A percentile compares a stretch with the other conserved stretches of the same genome.
phyloP scores from a whole-genome alignment of 2,888 invertebrate genomes.

The Cryptus viduatorius region DNA sequence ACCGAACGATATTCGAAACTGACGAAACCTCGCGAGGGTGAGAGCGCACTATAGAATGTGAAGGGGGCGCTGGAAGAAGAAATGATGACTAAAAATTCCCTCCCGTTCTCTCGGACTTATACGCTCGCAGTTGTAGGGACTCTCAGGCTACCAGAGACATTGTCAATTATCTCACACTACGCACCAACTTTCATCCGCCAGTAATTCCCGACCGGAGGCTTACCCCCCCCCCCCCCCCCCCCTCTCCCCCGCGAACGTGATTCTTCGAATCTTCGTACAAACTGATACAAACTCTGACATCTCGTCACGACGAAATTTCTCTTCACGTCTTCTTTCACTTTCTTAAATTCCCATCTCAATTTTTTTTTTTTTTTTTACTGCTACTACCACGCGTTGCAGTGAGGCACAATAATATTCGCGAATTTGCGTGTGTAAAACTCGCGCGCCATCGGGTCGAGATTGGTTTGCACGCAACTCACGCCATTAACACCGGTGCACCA shows the following conservation, averaged over 20 bases:
- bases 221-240: not conserved
- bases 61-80: slow-evolving; percentile 44
- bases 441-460: not conserved
- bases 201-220: slow-evolving; percentile 9
- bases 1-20: slow-evolving; percentile 17
- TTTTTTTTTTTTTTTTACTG: not conserved
- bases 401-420: not conserved
- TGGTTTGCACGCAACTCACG: slow-evolving; percentile 1
- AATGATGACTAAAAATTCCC: slow-evolving; percentile 47
- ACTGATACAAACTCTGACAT: not conserved
- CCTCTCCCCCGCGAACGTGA: not conserved
- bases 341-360: slow-evolving; percentile 11
- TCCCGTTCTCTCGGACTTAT: not conserved
- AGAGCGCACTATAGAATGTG: not conserved
- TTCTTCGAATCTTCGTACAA: slow-evolving; percentile 15
- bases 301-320: not conserved
- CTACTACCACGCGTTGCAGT: not conserved
- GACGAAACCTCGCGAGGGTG: slow-evolving; percentile 39
- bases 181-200: not conserved
- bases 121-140: not conserved
- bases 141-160: slow-evolving; percentile 26
- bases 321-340: not conserved
- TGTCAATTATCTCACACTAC: slow-evolving; percentile 51
- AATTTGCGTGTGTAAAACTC: not conserved
- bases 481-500: slow-evolving; percentile 6